These are phyloP conservation scores for Malacoctenus gilli DNA, from an alignment of 2,797 vertebrate genomes.

Conservation along the genomic window DNA sequence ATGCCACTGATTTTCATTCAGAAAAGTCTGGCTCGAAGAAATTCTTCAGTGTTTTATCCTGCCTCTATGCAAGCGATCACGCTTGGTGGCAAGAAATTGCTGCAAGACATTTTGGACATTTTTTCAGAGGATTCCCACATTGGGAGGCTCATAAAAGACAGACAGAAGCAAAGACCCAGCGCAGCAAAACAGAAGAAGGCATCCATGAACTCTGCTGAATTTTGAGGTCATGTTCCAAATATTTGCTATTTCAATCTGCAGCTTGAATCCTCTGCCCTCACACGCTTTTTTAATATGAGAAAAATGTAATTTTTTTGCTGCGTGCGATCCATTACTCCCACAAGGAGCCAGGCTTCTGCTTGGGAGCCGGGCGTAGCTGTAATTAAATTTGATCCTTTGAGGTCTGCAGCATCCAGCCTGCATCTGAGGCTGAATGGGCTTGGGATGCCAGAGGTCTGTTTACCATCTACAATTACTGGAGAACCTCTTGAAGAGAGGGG, in stretches of 20 bases:
- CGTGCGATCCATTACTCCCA: slow-evolving; percentile 19
- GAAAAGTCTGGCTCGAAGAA: slow-evolving; percentile 22
- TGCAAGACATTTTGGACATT: too few relatives aligned
- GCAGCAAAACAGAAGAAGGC: not conserved
- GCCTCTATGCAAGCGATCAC: not conserved
- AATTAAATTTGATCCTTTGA: slow-evolving; percentile 39
- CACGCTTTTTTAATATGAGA: slow-evolving; percentile 6
- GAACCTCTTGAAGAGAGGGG: slow-evolving; percentile 13
- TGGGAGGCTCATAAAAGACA: not conserved
- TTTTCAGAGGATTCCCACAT: slow-evolving; percentile 16
- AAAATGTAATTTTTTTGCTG: not conserved
- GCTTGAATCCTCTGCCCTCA: slow-evolving; percentile 4
- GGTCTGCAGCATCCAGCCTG: slow-evolving; percentile 15
- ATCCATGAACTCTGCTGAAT: not conserved
- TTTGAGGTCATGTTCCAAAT: slow-evolving; percentile 13
- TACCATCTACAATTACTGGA: slow-evolving; percentile 19
- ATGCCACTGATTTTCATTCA: slow-evolving; percentile 29
- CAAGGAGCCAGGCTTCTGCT: slow-evolving; percentile 10
- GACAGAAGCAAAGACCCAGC: slow-evolving; percentile 1
- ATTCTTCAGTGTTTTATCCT: too few relatives aligned
- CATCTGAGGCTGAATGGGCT: slow-evolving; percentile 34
- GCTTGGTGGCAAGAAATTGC: too few relatives aligned
- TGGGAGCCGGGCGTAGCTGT: not conserved
- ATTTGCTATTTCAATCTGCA: slow-evolving; percentile 5
- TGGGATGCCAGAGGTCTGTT: slow-evolving; percentile 58